Conservation (phyloP, 2,888 invertebrate genomes). For the Hecatera dysodea region DNA sequence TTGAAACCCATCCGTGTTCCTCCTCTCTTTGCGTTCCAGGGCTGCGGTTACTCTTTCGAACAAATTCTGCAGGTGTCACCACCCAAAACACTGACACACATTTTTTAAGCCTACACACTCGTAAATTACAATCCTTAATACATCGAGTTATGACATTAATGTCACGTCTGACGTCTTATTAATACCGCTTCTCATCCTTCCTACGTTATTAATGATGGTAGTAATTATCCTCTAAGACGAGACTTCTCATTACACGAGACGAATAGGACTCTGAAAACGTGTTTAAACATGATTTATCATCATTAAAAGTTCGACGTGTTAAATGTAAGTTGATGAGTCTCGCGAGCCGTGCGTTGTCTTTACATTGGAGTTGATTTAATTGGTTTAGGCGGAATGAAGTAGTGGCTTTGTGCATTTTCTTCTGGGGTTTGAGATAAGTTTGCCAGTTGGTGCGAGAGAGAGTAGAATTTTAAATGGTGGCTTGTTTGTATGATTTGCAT, state of each 20-base stretch:
- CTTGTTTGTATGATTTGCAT: no score
- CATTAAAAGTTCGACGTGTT: conserved; percentile 81
- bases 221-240: conserved; percentile 82
- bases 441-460: neutral
- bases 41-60: no score
- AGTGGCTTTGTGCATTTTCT: conserved; percentile 13
- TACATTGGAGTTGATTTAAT: conserved; percentile 52
- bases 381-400: conserved; percentile 32
- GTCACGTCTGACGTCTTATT: conserved; percentile 78
- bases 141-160: conserved; percentile 77
- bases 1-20: no score
- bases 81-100: conserved; percentile 27
- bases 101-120: conserved; percentile 58
- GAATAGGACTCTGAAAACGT: conserved; percentile 78
- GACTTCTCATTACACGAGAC: conserved; percentile 75
- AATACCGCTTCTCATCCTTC: conserved; percentile 80
- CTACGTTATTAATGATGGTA: conserved; percentile 82
- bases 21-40: no score
- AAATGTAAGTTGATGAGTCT: conserved; percentile 77
- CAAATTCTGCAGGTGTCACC: no score
- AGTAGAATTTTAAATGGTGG: no score
- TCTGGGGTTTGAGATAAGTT: conserved; percentile 3
- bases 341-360: conserved; percentile 65
- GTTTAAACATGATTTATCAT: conserved; percentile 81
- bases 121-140: conserved; percentile 68